phyloP scores from a whole-genome alignment of 1,140 invertebrate genomes.

The Lordiphosa mommai region DNA sequence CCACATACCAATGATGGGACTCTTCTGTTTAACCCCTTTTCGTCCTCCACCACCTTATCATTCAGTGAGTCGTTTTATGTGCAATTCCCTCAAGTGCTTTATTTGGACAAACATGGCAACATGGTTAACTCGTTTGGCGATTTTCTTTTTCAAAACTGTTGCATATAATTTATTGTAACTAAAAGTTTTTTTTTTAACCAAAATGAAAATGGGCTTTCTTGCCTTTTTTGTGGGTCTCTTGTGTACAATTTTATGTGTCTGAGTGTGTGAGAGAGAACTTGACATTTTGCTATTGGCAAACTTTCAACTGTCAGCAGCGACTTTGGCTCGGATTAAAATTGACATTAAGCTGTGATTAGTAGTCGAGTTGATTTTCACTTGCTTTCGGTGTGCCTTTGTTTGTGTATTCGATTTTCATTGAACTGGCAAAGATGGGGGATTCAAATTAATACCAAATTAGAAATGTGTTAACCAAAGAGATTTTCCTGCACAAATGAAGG shows the following conservation, averaged over 20 bases:
- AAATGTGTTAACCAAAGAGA: too few species aligned
- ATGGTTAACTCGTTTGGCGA: slow-evolving; percentile 62
- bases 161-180: slow-evolving; percentile 78
- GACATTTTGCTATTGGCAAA: slow-evolving; percentile 50
- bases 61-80: slow-evolving; percentile 63
- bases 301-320: slow-evolving; percentile 59
- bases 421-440: slow-evolving; percentile 9
- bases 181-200: slow-evolving; percentile 37
- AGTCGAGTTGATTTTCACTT: slow-evolving; percentile 47
- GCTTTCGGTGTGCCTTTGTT: background rate
- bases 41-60: slow-evolving; percentile 7
- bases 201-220: slow-evolving; percentile 26
- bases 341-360: slow-evolving; percentile 69
- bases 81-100: slow-evolving; percentile 76
- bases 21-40: slow-evolving; percentile 8
- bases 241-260: slow-evolving; percentile 57
- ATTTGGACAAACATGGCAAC: slow-evolving; percentile 55
- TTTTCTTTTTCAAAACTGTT: slow-evolving; percentile 53
- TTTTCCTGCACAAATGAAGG: too few species aligned
- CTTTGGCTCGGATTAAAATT: slow-evolving; percentile 57
- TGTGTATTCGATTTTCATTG: slow-evolving; percentile 2
- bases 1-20: slow-evolving; percentile 67
- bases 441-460: background rate
- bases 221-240: slow-evolving; percentile 56
- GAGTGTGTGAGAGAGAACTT: slow-evolving; percentile 7